Evolutionary conservation across 2,888 invertebrate genomes (phyloP), one percentile per base, ranked within the genome.

Genomic region (Eupithecia exiguata): DNA sequence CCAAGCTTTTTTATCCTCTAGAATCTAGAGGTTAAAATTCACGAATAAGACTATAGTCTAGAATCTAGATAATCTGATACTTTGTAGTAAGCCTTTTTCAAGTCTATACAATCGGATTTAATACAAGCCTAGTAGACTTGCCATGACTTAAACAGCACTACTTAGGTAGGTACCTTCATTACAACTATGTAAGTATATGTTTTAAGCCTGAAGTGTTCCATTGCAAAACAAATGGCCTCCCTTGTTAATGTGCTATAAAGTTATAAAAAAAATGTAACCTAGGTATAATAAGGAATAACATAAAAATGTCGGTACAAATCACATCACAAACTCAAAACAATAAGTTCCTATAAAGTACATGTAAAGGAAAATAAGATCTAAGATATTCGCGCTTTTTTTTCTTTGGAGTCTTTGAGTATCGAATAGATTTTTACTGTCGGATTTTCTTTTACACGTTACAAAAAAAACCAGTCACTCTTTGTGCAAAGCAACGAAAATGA

Each of bases 401-500:
- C 16, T 16, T 46, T 53, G 53, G n/a, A 12, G n/a, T 21, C 21
- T 53, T 53, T 5, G 58, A 58, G 14, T 12, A 53, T 53, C 9
- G n/a, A 53, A 53, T 21, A 53, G 12, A 12, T 53, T 53, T 53
- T 53, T 53, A n/a, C 1, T n/a, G 6, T 7, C 10, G 21, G 10
- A 21, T 53, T 21, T 53, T 53, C 49, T 53, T 49, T 53, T 53
- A 10, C 21, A 53, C 2, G 21, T 53, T 58, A 21, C 14, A 5
- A 0, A 66, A 71, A 71, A 61, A 38, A 25, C 40, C 61, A 12
- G 21, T 61, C 63, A 9, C 53, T 40, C 72, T 63, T 49, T 63
- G 63, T 58, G 10, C 38, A 62, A 25, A 72, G 12, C 68, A 53
- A 43, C 70, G 70, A 70, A 70, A 71, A 73, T 71, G 46, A 69